Base-by-base conservation (phyloP, 1,140 invertebrate genomes). In the Homalodisca vitripennis region DNA sequence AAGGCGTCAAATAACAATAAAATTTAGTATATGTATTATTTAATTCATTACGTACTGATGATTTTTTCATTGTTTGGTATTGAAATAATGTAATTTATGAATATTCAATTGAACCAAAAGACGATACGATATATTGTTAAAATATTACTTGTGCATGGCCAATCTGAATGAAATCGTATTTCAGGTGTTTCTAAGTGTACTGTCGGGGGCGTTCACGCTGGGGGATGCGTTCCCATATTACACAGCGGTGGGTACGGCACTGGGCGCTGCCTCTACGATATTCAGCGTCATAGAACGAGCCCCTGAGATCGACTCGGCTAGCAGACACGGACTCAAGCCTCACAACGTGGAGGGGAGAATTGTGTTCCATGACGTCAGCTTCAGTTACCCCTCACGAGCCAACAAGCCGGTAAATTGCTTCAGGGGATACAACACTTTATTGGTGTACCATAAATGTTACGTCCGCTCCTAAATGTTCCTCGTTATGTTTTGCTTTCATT, bases 151-250 rank as follows among this genome's bases (percentile, higher is more conserved):
- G 6, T 6, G 17, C 6, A 10, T 41, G 6, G 17, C 17, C 34
- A 41, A 6, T 17, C 34, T 41, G 17, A 41, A 41, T 41, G 34
- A 41, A 41, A 17, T 41, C 17, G 6, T 41, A 6, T 63, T 64
- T 55, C 63, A 72, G 73, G 71, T 73, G 47, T 88, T 92, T 69
- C 92, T 92, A 82, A 87, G 87, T 72, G 88, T 93, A 1, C 82
- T 95, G 74, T 87, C 90, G 77, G 91, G 89, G 3, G 88, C 91
- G 0, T 92, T 94, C 77, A 89, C 90, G 75, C 82, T 96, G 6
- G 89, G 93, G 47, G 86, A 91, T 77, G 87, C 89, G 20, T 83
- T 89, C 22, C 93, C 94, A 0, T 91, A 89, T 74, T 74, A 95
- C 0, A 89, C 92, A 74, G 85, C 87, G 2, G 89, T 96, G 76